Conservation (phyloP, 2,888 invertebrate species). For the Hypolimnas misippus region DNA sequence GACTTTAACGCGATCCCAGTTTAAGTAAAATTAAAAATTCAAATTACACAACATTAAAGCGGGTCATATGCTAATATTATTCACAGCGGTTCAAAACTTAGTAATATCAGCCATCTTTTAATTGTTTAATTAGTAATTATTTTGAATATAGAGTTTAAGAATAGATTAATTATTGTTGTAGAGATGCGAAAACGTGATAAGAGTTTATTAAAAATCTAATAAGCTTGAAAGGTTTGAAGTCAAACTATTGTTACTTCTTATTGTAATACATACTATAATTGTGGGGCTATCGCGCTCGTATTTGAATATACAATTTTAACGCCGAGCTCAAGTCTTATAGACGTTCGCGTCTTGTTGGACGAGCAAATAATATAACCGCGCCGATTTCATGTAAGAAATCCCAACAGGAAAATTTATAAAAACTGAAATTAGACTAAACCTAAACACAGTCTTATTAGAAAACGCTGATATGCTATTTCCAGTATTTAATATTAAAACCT, state of each 20-base stretch:
- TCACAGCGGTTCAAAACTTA: not conserved
- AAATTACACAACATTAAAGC: not conserved
- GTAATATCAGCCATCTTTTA: not conserved
- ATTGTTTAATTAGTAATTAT: not conserved
- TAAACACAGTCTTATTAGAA: no score
- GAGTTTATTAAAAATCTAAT: not conserved
- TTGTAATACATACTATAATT: not conserved
- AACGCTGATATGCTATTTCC: no score
- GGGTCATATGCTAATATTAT: constrained; percentile 3
- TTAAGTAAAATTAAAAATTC: not conserved
- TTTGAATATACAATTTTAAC: no score
- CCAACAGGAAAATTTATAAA: no score
- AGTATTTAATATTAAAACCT: no score
- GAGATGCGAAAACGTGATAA: not conserved
- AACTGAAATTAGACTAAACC: no score
- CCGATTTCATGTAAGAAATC: no score
- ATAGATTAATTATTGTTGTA: constrained; percentile 1
- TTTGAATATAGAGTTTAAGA: not conserved
- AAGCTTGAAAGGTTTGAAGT: not conserved
- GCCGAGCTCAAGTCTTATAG: no score
- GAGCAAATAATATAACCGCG: no score
- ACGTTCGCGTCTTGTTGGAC: no score
- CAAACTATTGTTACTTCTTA: not conserved
- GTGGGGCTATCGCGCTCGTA: no score
- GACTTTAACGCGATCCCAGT: not conserved